Evolutionary conservation across 2,113 vertebrate species (phyloP), one percentile per base, ranked within the genome.

Genomic region (Recurvirostra avosetta): DNA sequence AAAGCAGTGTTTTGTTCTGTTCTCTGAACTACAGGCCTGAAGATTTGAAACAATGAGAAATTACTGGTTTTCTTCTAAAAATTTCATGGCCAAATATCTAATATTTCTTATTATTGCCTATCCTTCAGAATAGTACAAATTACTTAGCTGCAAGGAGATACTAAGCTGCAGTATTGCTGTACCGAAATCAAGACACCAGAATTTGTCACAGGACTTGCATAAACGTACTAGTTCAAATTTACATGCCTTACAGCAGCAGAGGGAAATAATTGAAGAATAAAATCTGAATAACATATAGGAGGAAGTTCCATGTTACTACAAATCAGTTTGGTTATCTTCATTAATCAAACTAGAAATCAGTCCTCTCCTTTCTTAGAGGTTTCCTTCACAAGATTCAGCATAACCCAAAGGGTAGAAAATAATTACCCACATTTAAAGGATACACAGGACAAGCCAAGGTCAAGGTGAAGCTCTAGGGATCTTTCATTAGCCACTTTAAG

Each of bases 271-370:
- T 76, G 93, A 58, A 71, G 68, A 93, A 53, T 50, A 55, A 93
- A 93, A 90, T 74, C 34, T 11, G 76, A 96, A 78, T 65, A 83
- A 79, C 34, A 47, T 23, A 25, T 30, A 27, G 79, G 36, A 92
- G 50, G 58, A 63, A 74, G 56, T 77, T 90, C 59, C 2, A 1
- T 12, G 74, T n/a, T 92, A 10, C 71, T 62, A 80, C 75, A 63
- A 63, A 74, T 74, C 52, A 30, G 27, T 47, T 45, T 25, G 55
- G 71, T 67, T 74, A 29, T 71, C 52, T 81, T 26, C 56, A 81
- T 97, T 95, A 96, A 97, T 91, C 95, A 88, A 73, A 71, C n/a
- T 26, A n/a, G 80, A 76, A 90, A 97, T 73, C 73, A 93, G 66
- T 8, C 13, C 56, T 83, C 50, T 72, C 75, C 71, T 71, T 73